Evolutionary conservation across 2,888 invertebrate species (phyloP).

Genomic region (Linyphia triangularis): DNA sequence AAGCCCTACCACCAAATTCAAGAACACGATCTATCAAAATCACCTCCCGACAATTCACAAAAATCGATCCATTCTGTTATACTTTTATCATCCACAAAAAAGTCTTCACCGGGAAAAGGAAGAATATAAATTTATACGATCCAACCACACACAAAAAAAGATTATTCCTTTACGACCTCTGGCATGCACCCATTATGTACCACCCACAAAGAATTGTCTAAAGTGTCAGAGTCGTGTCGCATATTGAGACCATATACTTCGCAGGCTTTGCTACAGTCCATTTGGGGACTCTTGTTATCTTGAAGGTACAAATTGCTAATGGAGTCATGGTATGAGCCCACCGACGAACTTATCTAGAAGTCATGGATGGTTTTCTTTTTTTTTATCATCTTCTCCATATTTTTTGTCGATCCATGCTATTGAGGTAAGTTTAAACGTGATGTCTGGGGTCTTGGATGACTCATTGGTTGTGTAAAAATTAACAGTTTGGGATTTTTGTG

Average conservation of each 20-base stretch:
- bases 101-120: neutral
- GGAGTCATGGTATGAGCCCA: conserved; percentile 30
- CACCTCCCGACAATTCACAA: neutral
- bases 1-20: too few relatives aligned
- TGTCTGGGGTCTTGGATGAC: neutral
- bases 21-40: too few relatives aligned
- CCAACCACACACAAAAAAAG: neutral
- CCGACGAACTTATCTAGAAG: conserved; percentile 46
- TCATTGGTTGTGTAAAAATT: neutral
- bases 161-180: conserved; percentile 40
- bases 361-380: conserved; percentile 10
- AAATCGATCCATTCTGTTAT: neutral
- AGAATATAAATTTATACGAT: neutral
- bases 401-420: neutral
- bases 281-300: conserved; percentile 29
- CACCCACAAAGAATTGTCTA: conserved; percentile 23
- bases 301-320: conserved; percentile 71
- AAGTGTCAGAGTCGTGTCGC: conserved; percentile 50
- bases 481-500: neutral
- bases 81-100: neutral
- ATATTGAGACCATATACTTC: conserved; percentile 47
- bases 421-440: neutral
- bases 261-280: conserved; percentile 4
- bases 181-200: too few relatives aligned
- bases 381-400: neutral